Evolutionary conservation across 2,888 invertebrate genomes (phyloP).

Genomic region (Schizaphis graminum): DNA sequence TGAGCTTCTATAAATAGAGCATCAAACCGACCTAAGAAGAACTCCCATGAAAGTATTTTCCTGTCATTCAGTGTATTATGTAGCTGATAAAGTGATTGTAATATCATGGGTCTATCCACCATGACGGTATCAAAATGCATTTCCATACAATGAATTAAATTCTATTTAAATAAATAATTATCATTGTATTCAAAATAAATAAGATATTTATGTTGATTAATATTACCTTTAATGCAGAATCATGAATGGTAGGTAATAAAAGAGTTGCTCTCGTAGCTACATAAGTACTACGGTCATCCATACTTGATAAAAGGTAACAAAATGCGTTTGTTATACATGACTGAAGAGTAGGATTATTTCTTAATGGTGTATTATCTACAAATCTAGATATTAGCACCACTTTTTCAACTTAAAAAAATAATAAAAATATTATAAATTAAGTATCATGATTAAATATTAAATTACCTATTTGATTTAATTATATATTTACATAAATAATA

Average conservation of each 20-base stretch:
- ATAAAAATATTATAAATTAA: neutral
- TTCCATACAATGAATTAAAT: slow-evolving; percentile 93
- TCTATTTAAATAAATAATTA: slow-evolving; percentile 73
- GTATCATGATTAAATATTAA: neutral
- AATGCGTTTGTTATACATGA: slow-evolving; percentile 96
- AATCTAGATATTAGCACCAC: slow-evolving; percentile 93
- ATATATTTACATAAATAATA: neutral
- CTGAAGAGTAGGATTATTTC: slow-evolving; percentile 86
- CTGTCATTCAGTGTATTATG: slow-evolving; percentile 93
- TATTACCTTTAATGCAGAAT: slow-evolving; percentile 84
- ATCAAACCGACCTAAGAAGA: slow-evolving; percentile 96
- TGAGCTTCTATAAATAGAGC: slow-evolving; percentile 96
- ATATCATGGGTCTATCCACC: slow-evolving; percentile 94
- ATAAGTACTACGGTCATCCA: slow-evolving; percentile 95
- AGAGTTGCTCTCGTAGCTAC: slow-evolving; percentile 94
- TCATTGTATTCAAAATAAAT: neutral
- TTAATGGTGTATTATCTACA: slow-evolving; percentile 90
- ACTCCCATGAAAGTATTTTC: slow-evolving; percentile 94
- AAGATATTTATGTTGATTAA: neutral
- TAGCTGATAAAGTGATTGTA: slow-evolving; percentile 94
- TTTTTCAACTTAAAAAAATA: slow-evolving; percentile 80
- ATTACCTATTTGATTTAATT: neutral
- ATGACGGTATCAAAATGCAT: slow-evolving; percentile 98
- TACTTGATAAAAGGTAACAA: slow-evolving; percentile 94
- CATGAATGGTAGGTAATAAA: slow-evolving; percentile 93